Percentiles rank a stretch among this genome's conserved stretches.
These are phyloP conservation scores for Thunnus thynnus DNA, from an alignment of 2,113 vertebrate genomes.

Conservation along the genomic window DNA sequence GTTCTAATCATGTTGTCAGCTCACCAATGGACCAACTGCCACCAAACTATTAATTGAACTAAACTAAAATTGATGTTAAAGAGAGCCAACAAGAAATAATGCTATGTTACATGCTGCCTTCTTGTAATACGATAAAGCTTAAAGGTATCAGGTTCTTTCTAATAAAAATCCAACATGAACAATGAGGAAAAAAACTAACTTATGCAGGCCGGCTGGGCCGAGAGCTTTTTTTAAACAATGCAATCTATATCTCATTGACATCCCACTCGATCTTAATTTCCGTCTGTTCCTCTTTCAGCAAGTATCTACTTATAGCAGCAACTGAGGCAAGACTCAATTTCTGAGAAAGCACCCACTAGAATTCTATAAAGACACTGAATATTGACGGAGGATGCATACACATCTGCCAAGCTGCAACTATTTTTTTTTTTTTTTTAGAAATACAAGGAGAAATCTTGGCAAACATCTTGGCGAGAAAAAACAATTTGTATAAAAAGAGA, in stretches of 20 bases:
- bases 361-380: background rate
- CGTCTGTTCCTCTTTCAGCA: conserved; percentile 23
- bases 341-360: background rate
- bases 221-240: background rate
- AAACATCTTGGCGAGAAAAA: background rate
- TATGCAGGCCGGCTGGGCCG: background rate
- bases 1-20: too few relatives aligned
- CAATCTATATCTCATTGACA: background rate
- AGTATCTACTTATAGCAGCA: conserved; percentile 13
- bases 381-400: background rate
- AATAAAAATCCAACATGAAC: background rate
- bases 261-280: conserved; percentile 7
- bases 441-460: background rate
- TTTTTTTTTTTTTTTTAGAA: background rate
- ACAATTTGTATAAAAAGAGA: background rate
- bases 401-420: background rate
- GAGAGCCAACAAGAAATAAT: too few relatives aligned
- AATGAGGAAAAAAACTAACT: background rate
- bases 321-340: background rate
- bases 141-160: too few relatives aligned
- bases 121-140: too few relatives aligned
- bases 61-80: too few relatives aligned
- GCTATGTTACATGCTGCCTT: too few relatives aligned
- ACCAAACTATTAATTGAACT: too few relatives aligned
- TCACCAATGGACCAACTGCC: too few relatives aligned